A percentile compares a stretch with the other conserved stretches of the same genome.
phyloP scores from a whole-genome alignment of 2,113 vertebrate species.

The Lasiurus cinereus region DNA sequence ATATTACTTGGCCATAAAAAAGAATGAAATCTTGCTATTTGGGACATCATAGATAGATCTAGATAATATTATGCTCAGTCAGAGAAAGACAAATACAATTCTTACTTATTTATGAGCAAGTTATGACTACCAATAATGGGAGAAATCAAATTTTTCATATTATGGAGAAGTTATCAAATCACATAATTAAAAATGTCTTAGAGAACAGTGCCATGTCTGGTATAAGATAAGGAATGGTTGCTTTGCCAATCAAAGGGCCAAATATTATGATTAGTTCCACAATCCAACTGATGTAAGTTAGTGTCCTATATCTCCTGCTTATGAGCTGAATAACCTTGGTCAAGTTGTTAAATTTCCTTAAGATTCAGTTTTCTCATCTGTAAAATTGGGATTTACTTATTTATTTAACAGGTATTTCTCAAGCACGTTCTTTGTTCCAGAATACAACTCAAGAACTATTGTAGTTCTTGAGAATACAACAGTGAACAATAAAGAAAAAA shows the following conservation, averaged over 20 bases:
- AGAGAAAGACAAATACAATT: neutral
- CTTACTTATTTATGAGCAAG: conserved; percentile 36
- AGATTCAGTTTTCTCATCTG: neutral
- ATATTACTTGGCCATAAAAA: neutral
- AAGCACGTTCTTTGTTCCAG: neutral
- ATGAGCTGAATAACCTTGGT: neutral
- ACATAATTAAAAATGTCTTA: conserved; percentile 34
- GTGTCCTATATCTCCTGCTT: neutral
- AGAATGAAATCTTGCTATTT: neutral
- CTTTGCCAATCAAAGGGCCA: neutral
- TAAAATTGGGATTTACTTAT: neutral
- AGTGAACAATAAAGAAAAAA: neutral
- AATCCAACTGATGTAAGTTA: neutral
- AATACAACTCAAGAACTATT: neutral
- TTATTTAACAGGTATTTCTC: neutral
- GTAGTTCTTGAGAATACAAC: neutral
- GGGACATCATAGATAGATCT: neutral
- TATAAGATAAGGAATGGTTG: neutral
- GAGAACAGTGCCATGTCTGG: neutral
- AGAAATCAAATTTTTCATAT: neutral
- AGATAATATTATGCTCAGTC: neutral
- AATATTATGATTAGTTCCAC: neutral
- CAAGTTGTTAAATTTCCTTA: neutral
- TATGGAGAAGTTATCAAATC: neutral
- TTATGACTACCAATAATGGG: neutral